Percentiles rank a stretch among this genome's conserved stretches.
phyloP scores from a whole-genome alignment of 2,888 invertebrate genomes.

The Diachrysia chrysitis region DNA sequence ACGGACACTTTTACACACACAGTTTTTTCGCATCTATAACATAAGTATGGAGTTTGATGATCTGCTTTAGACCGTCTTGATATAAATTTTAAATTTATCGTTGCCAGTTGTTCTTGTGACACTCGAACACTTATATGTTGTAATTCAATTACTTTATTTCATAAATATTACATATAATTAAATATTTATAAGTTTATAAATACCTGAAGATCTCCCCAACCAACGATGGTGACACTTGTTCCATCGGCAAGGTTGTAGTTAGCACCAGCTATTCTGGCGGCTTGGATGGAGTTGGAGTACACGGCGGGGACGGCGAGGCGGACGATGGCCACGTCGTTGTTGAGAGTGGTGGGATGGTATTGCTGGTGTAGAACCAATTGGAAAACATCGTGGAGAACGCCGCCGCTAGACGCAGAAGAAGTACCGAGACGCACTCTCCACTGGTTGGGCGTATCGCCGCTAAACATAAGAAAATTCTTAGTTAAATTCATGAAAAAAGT shows the following conservation, averaged over 20 bases:
- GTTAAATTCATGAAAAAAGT: no score
- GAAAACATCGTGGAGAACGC: conserved; percentile 51
- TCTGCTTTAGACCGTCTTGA: no score
- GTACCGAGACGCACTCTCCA: conserved; percentile 71
- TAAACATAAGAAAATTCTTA: conserved; percentile 34
- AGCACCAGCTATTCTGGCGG: conserved; percentile 63
- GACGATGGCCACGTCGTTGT: conserved; percentile 70
- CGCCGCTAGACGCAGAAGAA: conserved; percentile 59
- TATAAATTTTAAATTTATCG: no score
- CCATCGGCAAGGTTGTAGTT: conserved; percentile 59
- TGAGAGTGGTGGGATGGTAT: conserved; percentile 53
- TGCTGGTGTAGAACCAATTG: conserved; percentile 56
- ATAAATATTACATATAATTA: no score
- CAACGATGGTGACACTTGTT: conserved; percentile 57
- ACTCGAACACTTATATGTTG: background rate
- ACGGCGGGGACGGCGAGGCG: conserved; percentile 54
- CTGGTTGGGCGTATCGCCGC: conserved; percentile 59
- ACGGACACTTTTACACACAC: no score
- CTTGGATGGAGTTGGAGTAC: conserved; percentile 41
- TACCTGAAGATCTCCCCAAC: conserved; percentile 71
- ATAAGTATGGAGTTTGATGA: no score
- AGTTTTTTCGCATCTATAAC: no score
- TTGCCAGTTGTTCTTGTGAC: no score
- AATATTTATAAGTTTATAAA: no score
- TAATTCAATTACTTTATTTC: no score